A percentile compares a stretch with the other conserved stretches of the same genome.
Conservation (phyloP, 2,113 vertebrate genomes). For the Poecile atricapillus region DNA sequence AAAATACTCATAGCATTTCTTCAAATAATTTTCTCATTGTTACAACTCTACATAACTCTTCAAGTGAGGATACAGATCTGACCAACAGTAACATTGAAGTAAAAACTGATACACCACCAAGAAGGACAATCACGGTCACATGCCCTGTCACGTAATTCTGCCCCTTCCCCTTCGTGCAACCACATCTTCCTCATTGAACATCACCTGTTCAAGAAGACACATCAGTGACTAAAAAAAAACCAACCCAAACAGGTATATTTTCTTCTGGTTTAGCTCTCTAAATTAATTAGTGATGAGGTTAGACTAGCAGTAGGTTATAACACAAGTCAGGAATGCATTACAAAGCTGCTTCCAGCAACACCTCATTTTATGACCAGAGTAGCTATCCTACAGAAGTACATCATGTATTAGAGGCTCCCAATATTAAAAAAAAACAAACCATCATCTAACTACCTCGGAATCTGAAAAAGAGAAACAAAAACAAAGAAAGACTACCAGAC, state of each 20-base stretch:
- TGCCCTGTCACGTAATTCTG: neutral
- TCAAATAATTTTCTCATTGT: neutral
- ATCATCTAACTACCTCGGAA: neutral
- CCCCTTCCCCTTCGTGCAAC: neutral
- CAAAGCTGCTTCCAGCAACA: neutral
- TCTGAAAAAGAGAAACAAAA: neutral
- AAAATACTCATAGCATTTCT: neutral
- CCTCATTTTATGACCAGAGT: neutral
- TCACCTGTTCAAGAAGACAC: neutral
- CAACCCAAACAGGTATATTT: accelerated
- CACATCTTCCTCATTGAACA: neutral
- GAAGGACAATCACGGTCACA: accelerated
- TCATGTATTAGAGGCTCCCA: neutral
- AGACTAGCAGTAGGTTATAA: neutral
- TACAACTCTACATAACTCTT: neutral
- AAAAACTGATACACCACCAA: neutral
- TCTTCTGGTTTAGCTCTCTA: neutral
- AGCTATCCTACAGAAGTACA: neutral
- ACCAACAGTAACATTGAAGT: neutral
- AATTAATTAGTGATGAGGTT: neutral
- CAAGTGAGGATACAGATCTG: neutral
- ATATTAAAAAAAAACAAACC: neutral
- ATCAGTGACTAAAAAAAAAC: neutral
- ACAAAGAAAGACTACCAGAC: neutral
- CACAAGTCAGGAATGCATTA: neutral